Base-by-base conservation (phyloP, 2,888 invertebrate species). In the Hyles lineata region DNA sequence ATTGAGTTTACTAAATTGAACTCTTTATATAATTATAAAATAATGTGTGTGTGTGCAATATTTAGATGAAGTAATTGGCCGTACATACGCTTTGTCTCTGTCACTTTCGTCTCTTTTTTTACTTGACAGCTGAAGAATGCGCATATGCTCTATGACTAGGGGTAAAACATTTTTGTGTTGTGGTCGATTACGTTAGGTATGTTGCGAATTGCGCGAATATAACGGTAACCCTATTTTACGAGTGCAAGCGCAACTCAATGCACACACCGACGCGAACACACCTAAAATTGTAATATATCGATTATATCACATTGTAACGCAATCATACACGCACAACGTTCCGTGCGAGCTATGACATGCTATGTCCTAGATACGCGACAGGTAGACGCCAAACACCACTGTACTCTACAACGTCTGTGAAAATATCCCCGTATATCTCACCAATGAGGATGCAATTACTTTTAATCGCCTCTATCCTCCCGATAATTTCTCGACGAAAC, bases 351-450 rank as follows among this genome's bases (percentile, higher is more conserved):
- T 90, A 90, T 90, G 90, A 90, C 91, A 90, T 87, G 90, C 87
- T 87, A 90, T 93, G 94, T 90, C 92, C 93, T 91, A 94, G 91
- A 90, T 94, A 91, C 87, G 88, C 87, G 89, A 87, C 90, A 88
- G 87, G 89, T 89, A 90, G 87, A 86, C 89, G 88, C 87, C 85
- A 88, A 83, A 84, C 83, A 55, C 52, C 23, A 63, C 58, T 70
- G 67, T 23, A 72, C 70, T 70, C 62, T 74, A 71, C 60, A 75
- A 76, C 70, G 71, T 63, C 52, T 62, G 61, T 70, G 60, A 29
- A 77, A 80, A 80, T 75, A 79, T 78, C 74, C 72, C 80, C 81
- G 76, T 83, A 83, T 76, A 82, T 73, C 79, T 81, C 74, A 79
- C 77, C 72, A 84, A 83, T 77, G 80, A 84, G 82, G 85, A 85